A percentile compares a stretch with the other conserved stretches of the same genome.
phyloP scores from a whole-genome alignment of 2,888 invertebrate species.

The Pterobdella sp. region DNA sequence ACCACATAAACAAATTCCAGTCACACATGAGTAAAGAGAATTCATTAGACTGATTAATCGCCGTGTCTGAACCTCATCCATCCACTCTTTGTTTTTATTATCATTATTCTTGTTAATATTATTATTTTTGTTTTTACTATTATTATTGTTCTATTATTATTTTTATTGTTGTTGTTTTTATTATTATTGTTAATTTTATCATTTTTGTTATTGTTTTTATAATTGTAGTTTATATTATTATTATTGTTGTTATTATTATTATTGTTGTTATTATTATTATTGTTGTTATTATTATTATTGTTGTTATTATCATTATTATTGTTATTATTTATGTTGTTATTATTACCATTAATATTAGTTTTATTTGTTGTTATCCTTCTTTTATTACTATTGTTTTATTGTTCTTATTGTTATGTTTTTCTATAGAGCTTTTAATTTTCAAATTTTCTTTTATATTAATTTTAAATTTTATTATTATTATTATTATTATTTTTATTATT shows the following conservation, averaged over 20 bases:
- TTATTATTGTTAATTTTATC: neutral
- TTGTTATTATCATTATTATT: neutral
- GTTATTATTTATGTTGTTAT: neutral
- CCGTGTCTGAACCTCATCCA: neutral
- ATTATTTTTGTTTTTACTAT: neutral
- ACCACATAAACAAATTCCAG: neutral
- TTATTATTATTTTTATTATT: too few species aligned
- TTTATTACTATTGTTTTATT: too few species aligned
- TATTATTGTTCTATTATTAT: neutral
- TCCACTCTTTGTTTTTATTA: too few species aligned
- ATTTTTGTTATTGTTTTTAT: neutral
- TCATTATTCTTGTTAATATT: neutral
- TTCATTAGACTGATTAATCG: neutral
- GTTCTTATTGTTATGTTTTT: too few species aligned
- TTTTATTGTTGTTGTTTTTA: neutral
- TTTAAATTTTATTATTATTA: too few species aligned
- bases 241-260: neutral
- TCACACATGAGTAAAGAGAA: neutral
- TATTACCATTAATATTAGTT: neutral
- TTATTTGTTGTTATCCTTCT: neutral
- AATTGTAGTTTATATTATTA: neutral
- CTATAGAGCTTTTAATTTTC: too few species aligned
- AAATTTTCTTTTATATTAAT: too few species aligned
- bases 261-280: too few species aligned
- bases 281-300: neutral